A percentile compares a stretch with the other conserved stretches of the same genome.
Conservation (phyloP, 2,888 invertebrate genomes). For the Agrypnus murinus region DNA sequence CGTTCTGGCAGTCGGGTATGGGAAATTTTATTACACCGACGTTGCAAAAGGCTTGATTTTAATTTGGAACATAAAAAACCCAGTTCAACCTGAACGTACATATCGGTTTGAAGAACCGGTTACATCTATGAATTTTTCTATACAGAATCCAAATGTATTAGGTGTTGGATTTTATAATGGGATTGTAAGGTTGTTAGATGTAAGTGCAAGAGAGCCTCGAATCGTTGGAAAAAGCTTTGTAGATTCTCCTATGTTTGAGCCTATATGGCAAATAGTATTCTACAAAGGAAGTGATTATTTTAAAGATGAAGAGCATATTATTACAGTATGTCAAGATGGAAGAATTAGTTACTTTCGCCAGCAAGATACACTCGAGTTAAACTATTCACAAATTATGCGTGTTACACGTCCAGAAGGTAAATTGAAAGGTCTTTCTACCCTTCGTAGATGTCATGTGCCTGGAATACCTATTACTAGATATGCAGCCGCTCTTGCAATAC, state of each 20-base stretch:
- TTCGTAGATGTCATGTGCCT: constrained; percentile 65
- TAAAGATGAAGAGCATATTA: constrained; percentile 71
- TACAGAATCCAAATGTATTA: constrained; percentile 79
- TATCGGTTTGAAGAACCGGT: constrained; percentile 79
- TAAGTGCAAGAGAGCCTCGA: constrained; percentile 74
- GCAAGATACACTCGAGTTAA: constrained; percentile 75
- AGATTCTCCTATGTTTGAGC: constrained; percentile 78
- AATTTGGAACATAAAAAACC: constrained; percentile 89
- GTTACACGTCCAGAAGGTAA: constrained; percentile 80
- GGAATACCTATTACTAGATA: constrained; percentile 74
- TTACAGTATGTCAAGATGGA: constrained; percentile 74
- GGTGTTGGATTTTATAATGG: constrained; percentile 87
- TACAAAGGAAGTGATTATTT: constrained; percentile 69
- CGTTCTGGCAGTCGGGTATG: constrained; percentile 85
- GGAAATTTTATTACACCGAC: constrained; percentile 77
- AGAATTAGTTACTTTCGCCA: constrained; percentile 73
- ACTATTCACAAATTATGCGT: constrained; percentile 79
- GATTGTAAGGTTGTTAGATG: constrained; percentile 80
- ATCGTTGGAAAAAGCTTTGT: constrained; percentile 74
- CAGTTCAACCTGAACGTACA: constrained; percentile 82
- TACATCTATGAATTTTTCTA: constrained; percentile 82
- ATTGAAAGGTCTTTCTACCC: constrained; percentile 71
- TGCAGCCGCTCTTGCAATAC: constrained; percentile 78
- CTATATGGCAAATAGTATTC: constrained; percentile 82
- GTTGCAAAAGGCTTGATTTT: constrained; percentile 78